Evolutionary conservation across 2,113 vertebrate genomes (phyloP).

Genomic region (Gambusia affinis): DNA sequence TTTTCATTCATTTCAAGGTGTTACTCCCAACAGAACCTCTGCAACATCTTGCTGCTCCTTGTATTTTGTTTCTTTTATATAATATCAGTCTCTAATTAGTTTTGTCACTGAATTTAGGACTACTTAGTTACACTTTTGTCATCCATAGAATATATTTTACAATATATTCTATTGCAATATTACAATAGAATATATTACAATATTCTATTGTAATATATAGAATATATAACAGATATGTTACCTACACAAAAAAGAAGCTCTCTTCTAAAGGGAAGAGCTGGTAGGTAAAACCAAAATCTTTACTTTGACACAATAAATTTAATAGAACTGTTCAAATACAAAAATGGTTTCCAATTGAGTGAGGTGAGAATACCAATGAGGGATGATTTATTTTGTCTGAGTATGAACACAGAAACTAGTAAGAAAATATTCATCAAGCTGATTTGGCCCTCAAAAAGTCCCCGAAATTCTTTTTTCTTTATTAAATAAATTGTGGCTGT

Average conservation of each 20-base stretch:
- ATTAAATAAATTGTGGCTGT: neutral
- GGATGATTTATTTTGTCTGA: neutral
- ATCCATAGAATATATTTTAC: neutral
- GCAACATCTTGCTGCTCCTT: neutral
- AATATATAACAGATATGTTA: too few species aligned
- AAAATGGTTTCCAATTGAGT: neutral
- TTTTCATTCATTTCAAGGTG: neutral
- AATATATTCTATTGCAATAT: too few species aligned
- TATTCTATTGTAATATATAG: too few species aligned
- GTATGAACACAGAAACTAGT: neutral
- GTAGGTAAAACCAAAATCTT: neutral
- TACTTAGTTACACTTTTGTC: neutral
- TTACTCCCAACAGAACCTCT: neutral
- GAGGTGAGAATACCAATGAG: neutral
- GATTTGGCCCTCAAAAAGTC: neutral
- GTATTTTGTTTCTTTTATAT: neutral
- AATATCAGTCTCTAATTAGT: neutral
- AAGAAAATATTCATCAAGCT: neutral
- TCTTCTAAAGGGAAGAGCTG: neutral
- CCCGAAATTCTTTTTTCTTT: fast-evolving
- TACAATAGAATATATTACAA: too few species aligned
- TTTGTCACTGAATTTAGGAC: neutral
- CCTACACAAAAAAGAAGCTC: neutral
- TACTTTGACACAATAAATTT: neutral
- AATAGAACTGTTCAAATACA: neutral